Conservation (phyloP, 2,113 vertebrate genomes). For the Clarias magur region DNA sequence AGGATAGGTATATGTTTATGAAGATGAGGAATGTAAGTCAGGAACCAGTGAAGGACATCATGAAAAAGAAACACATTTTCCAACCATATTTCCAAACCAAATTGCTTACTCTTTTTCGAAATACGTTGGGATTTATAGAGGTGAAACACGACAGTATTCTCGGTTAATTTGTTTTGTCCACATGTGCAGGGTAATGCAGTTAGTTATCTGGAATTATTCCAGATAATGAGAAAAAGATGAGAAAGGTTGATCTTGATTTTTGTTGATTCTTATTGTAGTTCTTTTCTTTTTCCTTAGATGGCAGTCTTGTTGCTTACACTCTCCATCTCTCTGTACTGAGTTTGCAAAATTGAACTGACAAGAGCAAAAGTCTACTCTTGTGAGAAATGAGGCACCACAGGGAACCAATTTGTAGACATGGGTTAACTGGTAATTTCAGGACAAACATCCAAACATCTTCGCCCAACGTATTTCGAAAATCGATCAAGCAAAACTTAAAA, state of each 20-base stretch:
- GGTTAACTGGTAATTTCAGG: constrained; percentile 10
- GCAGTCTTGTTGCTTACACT: constrained; percentile 39
- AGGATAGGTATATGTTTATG: not conserved
- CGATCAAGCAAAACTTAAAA: constrained; percentile 10
- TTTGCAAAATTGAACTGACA: not conserved
- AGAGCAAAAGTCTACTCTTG: not conserved
- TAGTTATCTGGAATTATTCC: not conserved
- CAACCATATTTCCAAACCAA: not conserved
- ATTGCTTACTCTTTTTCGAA: not conserved
- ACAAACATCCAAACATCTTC: constrained; percentile 11
- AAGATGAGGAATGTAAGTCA: not conserved
- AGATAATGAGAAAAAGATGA: not conserved
- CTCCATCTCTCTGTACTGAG: not conserved
- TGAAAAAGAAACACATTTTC: not conserved
- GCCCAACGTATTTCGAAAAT: not conserved
- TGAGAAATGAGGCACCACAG: constrained; percentile 19
- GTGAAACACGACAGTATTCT: not conserved
- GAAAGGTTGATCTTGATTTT: not conserved
- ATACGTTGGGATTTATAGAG: not conserved
- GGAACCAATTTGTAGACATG: constrained; percentile 16
- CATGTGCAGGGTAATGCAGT: not conserved
- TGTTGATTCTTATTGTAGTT: constrained; percentile 41
- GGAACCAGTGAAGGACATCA: not conserved
- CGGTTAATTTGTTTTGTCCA: not conserved
- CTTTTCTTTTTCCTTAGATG: constrained; percentile 53